phyloP scores from a whole-genome alignment of 2,888 invertebrate species.

The Cylindroiulus punctatus region DNA sequence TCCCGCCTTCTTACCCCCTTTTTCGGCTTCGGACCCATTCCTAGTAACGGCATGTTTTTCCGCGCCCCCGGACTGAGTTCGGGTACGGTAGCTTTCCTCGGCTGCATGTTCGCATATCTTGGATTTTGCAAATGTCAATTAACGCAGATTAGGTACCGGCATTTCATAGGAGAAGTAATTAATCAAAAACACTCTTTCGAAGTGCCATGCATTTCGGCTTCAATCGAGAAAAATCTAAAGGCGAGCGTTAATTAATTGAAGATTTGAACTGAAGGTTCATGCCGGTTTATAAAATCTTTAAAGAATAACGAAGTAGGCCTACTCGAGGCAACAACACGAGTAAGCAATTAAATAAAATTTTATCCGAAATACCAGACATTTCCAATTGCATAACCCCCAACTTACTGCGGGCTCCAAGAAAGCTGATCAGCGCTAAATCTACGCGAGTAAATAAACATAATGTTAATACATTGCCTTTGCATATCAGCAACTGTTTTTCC shows the following conservation, averaged over 20 bases:
- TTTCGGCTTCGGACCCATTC: constrained; percentile 56
- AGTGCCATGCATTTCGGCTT: background rate
- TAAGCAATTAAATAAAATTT: too few relatives aligned
- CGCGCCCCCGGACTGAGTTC: constrained; percentile 57
- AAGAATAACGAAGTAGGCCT: background rate
- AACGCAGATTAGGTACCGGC: background rate
- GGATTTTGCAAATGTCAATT: background rate
- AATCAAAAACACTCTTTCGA: background rate
- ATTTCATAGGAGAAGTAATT: background rate
- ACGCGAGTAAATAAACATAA: background rate
- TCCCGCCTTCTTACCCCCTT: constrained; percentile 52
- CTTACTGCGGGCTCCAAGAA: constrained; percentile 55
- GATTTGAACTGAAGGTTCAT: background rate
- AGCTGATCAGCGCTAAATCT: constrained; percentile 54
- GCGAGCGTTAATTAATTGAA: too few relatives aligned
- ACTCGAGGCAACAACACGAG: too few relatives aligned
- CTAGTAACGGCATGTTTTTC: constrained; percentile 54
- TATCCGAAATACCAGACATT: too few relatives aligned
- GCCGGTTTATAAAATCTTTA: background rate
- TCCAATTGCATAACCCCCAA: background rate
- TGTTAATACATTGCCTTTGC: background rate
- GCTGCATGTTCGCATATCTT: constrained; percentile 54
- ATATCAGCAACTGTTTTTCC: background rate
- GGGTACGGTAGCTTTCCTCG: constrained; percentile 51
- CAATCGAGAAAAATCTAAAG: background rate